Evolutionary conservation across 2,888 invertebrate genomes (phyloP).

Genomic region (Tenthredo distinguenda): DNA sequence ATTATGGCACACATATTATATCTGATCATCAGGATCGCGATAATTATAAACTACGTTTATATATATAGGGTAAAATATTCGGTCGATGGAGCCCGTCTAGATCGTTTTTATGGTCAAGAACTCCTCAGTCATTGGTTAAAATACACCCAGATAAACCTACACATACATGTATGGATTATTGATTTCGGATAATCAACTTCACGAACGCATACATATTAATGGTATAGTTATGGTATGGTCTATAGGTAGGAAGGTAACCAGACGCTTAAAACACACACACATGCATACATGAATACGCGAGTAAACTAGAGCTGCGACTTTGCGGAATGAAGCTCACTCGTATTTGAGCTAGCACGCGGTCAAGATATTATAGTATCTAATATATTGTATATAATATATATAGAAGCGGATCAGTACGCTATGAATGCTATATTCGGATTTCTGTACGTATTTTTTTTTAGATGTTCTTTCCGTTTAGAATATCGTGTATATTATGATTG

Average conservation of each 20-base stretch:
- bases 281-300: neutral
- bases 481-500: too few species aligned
- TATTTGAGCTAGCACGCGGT: neutral
- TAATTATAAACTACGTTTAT: neutral
- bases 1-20: neutral
- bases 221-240: neutral
- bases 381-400: neutral
- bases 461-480: neutral
- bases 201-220: neutral
- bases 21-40: neutral
- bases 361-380: neutral
- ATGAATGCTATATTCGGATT: slow-evolving; percentile 69
- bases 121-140: neutral
- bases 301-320: neutral
- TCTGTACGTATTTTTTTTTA: slow-evolving; percentile 65
- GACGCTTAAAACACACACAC: neutral
- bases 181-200: slow-evolving; percentile 48
- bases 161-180: neutral
- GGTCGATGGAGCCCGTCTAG: neutral
- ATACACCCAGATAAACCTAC: neutral
- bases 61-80: neutral
- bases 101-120: slow-evolving; percentile 13
- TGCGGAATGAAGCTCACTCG: neutral
- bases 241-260: slow-evolving; percentile 25
- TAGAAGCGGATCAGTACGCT: neutral